A percentile compares a stretch with the other conserved stretches of the same genome.
Evolutionary conservation across 2,888 invertebrate genomes (phyloP).

Genomic region (Boloria selene): DNA sequence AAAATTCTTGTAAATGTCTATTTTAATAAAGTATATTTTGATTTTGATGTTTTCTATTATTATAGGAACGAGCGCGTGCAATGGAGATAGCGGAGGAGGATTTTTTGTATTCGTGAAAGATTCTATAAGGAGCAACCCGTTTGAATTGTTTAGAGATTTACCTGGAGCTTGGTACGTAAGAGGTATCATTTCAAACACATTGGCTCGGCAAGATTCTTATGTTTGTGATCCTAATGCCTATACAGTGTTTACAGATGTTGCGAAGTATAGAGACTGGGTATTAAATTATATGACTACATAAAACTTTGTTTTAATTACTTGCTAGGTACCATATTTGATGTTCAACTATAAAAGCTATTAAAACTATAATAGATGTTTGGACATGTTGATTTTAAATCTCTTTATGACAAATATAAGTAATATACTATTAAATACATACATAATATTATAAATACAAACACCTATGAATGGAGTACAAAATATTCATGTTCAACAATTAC

Average conservation of each 20-base stretch:
- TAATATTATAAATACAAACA: no score
- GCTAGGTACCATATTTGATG: no score
- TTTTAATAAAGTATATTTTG: no score
- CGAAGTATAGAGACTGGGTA: conserved; percentile 53
- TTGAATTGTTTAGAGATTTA: conserved; percentile 35
- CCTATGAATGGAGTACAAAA: no score
- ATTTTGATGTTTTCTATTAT: conserved; percentile 7
- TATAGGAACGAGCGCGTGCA: conserved; percentile 71
- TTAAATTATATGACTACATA: conserved; percentile 37
- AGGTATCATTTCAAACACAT: conserved; percentile 54
- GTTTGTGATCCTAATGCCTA: conserved; percentile 69
- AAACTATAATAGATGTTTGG: no score
- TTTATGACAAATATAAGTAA: no score
- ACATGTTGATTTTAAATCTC: no score
- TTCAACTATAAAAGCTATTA: no score
- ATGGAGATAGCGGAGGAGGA: conserved; percentile 78
- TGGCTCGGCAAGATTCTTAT: conserved; percentile 44
- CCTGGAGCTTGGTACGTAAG: conserved; percentile 52
- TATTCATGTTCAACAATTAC: no score
- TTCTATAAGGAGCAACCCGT: conserved; percentile 20
- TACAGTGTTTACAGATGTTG: conserved; percentile 70
- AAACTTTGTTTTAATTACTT: no score
- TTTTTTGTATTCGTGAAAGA: conserved; percentile 60
- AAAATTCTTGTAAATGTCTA: no score
- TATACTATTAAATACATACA: no score